phyloP scores from a whole-genome alignment of 2,888 invertebrate species.

The Ochropacha duplaris region DNA sequence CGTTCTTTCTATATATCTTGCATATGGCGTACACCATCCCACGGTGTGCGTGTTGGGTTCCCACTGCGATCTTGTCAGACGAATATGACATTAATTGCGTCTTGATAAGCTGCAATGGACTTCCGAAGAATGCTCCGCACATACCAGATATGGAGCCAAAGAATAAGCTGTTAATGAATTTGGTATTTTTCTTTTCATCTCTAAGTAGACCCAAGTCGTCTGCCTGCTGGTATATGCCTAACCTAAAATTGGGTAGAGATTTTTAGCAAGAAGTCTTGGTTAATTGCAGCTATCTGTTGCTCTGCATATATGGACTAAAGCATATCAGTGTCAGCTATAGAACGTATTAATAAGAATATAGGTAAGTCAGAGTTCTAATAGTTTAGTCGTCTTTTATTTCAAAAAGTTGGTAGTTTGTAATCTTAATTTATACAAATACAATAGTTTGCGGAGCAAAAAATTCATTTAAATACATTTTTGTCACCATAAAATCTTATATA shows the following conservation, averaged over 20 bases:
- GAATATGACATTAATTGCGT: conserved; percentile 93
- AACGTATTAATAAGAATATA: too few relatives aligned
- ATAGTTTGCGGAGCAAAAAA: too few relatives aligned
- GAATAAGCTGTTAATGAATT: conserved; percentile 85
- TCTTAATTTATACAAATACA: too few relatives aligned
- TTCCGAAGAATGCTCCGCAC: conserved; percentile 89
- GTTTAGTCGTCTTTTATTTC: too few relatives aligned
- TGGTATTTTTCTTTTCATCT: conserved; percentile 85
- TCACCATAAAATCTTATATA: too few relatives aligned
- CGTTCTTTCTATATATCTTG: conserved; percentile 83
- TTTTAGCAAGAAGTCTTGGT: too few relatives aligned
- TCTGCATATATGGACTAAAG: too few relatives aligned
- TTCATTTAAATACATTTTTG: too few relatives aligned
- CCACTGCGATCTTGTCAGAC: conserved; percentile 91
- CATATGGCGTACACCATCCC: conserved; percentile 86
- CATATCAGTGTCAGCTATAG: too few relatives aligned
- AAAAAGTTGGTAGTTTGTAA: too few relatives aligned
- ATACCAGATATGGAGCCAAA: conserved; percentile 91
- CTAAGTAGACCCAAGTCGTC: conserved; percentile 85
- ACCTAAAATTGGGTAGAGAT: conserved; percentile 61
- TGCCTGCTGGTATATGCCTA: conserved; percentile 90
- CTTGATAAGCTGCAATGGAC: conserved; percentile 95
- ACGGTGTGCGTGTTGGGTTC: conserved; percentile 91
- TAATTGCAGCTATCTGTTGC: too few relatives aligned
- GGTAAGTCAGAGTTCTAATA: too few relatives aligned